Evolutionary conservation across 2,113 vertebrate genomes (phyloP), one percentile per base, ranked within the genome.

Genomic region (Grallaria varia): DNA sequence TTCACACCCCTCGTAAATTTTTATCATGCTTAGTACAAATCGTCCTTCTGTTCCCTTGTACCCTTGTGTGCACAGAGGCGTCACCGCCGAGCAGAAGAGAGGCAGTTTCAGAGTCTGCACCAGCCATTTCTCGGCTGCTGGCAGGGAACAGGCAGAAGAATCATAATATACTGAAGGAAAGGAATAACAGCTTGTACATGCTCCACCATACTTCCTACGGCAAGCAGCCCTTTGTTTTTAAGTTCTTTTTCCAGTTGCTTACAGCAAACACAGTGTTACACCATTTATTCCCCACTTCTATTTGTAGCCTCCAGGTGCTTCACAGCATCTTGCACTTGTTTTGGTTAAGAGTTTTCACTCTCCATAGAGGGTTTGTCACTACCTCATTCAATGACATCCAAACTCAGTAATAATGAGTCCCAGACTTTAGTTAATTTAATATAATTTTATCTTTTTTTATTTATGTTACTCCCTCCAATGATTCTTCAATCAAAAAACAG

Each of bases 311-410:
- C 84, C 62, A 59, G 56, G 58, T 84, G 33, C 55, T 91, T 62
- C 30, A 74, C 87, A 96, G 84, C 76, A 74, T 84, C 83, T 95
- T 30, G 22, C 47, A 47, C 77, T 85, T 18, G 3, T 78, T 87
- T 89, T 86, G 69, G 89, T 94, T 89, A 96, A 89, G 71, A 83
- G 58, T 86, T 73, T 86, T 24, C 28, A 75, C n/a, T 90, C 76
- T 69, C 72, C 60, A 76, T 63, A 60, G 73, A 96, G 50, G 13
- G 56, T 16, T 31, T 78, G 63, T 56, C 80, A 84, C 33, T 30
- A 75, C 79, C 49, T 85, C 45, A 80, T 89, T 72, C 60, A 75
- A 79, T 49, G 49, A n/a, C 21, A 92, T 37, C 79, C 56, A 59
- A 59, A 25, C 9, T 35, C 56, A 35, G 14, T 58, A 35, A n/a